Evolutionary conservation across 1,140 invertebrate species (phyloP).

Genomic region (Scylla paramamosain): DNA sequence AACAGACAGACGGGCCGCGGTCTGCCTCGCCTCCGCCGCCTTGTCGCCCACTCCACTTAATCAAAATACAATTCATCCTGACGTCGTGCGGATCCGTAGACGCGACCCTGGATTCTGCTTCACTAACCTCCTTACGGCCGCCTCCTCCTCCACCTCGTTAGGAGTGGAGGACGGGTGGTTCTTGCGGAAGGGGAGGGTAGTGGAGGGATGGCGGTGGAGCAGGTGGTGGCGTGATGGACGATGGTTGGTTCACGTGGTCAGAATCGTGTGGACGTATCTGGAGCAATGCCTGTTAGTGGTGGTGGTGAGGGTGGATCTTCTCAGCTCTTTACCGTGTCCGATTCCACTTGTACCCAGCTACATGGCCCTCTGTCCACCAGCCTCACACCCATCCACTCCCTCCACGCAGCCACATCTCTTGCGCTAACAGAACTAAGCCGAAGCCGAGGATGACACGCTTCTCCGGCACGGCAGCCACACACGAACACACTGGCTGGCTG

Average conservation of each 20-base stretch:
- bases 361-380: neutral
- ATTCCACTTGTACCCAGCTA: neutral
- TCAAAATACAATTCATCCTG: constrained; percentile 72
- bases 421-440: neutral
- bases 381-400: neutral
- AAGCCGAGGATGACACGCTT: neutral
- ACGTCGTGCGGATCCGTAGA: neutral
- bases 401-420: neutral
- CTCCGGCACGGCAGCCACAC: neutral
- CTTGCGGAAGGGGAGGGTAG: neutral
- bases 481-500: neutral
- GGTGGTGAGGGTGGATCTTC: constrained; percentile 65
- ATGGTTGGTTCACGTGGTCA: neutral
- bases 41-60: constrained; percentile 71
- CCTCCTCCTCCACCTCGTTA: neutral
- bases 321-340: constrained; percentile 70
- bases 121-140: neutral
- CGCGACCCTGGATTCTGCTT: constrained; percentile 39
- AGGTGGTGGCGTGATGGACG: neutral
- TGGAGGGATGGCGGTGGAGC: neutral
- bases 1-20: constrained; percentile 30
- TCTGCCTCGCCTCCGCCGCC: constrained; percentile 53
- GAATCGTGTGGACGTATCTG: neutral
- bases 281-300: constrained; percentile 65
- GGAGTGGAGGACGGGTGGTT: neutral